phyloP scores from a whole-genome alignment of 2,888 invertebrate genomes.

The Mylabris sibirica region DNA sequence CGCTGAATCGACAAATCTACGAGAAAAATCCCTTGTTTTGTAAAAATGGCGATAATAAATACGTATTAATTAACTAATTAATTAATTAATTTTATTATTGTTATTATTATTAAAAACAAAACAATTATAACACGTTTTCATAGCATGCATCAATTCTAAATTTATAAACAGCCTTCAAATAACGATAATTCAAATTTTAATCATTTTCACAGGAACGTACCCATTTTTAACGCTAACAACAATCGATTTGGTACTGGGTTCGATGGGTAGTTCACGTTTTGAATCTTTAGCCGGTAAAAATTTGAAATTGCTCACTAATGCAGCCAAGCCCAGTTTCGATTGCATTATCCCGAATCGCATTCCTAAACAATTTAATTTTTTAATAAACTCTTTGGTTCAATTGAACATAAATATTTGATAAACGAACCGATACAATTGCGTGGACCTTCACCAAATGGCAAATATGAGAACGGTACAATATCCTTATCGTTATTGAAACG shows the following conservation, averaged over 20 bases:
- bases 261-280: constrained; percentile 20
- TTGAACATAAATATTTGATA: too few relatives aligned
- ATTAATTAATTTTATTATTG: too few relatives aligned
- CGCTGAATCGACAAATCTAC: too few relatives aligned
- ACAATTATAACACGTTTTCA: too few relatives aligned
- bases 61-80: too few relatives aligned
- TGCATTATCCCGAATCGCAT: constrained; percentile 41
- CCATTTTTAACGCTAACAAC: constrained; percentile 23
- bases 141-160: too few relatives aligned
- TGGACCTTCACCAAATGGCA: constrained; percentile 55
- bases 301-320: constrained; percentile 34
- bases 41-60: too few relatives aligned
- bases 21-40: too few relatives aligned
- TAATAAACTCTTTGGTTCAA: too few relatives aligned
- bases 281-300: constrained; percentile 35
- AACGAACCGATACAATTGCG: constrained; percentile 51
- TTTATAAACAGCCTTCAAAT: too few relatives aligned
- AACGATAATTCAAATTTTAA: background rate
- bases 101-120: too few relatives aligned
- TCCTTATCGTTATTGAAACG: constrained; percentile 34
- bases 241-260: constrained; percentile 26
- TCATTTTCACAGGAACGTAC: constrained; percentile 20
- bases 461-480: constrained; percentile 31
- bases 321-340: constrained; percentile 37
- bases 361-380: constrained; percentile 25